phyloP scores from a whole-genome alignment of 2,113 vertebrate genomes.

The Crotophaga sulcirostris region DNA sequence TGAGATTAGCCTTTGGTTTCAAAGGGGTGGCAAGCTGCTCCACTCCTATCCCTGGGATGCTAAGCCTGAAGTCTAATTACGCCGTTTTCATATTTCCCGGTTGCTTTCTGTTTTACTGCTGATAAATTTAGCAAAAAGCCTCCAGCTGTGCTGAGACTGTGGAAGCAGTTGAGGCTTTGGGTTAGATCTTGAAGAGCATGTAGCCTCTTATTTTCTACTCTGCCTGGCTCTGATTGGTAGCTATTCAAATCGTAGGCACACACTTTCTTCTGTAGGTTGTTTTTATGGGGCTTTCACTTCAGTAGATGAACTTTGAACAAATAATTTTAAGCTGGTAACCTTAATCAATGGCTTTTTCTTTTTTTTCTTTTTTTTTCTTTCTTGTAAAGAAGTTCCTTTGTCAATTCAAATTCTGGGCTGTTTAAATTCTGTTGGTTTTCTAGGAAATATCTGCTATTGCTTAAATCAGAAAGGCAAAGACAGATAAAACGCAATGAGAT shows the following conservation, averaged over 20 bases:
- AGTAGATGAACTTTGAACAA: not conserved
- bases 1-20: not conserved
- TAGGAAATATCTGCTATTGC: not conserved
- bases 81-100: not conserved
- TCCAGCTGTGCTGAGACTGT: conserved; percentile 22
- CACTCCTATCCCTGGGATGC: not conserved
- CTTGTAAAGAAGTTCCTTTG: not conserved
- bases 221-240: not conserved
- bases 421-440: not conserved
- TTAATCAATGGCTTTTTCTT: not conserved
- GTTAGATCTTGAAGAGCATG: not conserved
- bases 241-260: not conserved
- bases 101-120: not conserved
- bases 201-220: not conserved
- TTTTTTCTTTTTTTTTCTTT: not conserved
- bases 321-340: not conserved
- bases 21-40: not conserved
- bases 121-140: conserved; percentile 10
- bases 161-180: not conserved
- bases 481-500: not conserved
- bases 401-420: not conserved
- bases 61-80: not conserved
- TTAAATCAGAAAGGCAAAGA: not conserved
- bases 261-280: not conserved
- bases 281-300: not conserved